These are phyloP conservation scores for Promerops cafer DNA, from an alignment of 2,113 vertebrate species.

Conservation along the genomic window DNA sequence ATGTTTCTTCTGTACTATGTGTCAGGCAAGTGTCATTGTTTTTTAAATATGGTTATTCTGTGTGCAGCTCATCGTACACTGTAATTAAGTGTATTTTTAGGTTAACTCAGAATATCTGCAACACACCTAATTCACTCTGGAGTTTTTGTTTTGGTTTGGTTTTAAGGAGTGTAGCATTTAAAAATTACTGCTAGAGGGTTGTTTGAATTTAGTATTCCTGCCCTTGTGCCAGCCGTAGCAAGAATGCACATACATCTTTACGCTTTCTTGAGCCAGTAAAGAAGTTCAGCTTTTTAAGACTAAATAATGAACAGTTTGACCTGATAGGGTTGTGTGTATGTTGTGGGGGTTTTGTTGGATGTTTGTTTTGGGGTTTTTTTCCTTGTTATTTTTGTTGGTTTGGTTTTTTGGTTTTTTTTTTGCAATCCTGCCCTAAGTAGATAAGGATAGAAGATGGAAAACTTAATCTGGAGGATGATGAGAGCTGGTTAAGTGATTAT, in stretches of 20 bases:
- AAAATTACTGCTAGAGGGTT: background rate
- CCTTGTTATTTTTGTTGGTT: background rate
- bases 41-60: background rate
- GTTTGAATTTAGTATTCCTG: background rate
- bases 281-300: background rate
- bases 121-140: background rate
- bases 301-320: background rate
- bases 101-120: background rate
- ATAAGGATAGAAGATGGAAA: background rate
- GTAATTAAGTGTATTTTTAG: background rate
- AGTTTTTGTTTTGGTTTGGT: background rate
- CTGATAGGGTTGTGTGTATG: background rate
- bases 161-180: background rate
- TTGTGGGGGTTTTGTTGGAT: background rate
- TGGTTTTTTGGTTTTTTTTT: too few species aligned
- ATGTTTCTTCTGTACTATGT: background rate
- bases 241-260: background rate
- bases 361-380: background rate
- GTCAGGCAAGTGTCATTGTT: background rate
- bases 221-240: background rate
- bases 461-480: background rate
- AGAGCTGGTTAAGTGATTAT: background rate
- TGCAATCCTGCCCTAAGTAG: background rate
- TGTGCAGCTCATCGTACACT: background rate
- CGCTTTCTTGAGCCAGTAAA: background rate